Evolutionary conservation across 2,888 invertebrate species (phyloP).

Genomic region (Mesoligia furuncula): DNA sequence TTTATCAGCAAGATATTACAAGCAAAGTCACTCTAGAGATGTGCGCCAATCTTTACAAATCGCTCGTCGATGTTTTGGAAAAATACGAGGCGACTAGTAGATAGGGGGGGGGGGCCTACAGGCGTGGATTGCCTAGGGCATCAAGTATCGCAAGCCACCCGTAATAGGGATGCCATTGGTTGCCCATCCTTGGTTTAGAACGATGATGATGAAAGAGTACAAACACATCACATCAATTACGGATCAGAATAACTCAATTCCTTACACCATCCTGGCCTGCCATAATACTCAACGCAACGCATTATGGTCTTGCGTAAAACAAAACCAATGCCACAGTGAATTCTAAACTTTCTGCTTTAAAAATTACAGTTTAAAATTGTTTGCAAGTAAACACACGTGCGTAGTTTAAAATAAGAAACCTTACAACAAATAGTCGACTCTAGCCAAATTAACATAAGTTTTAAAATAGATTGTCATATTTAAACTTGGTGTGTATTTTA

Average conservation of each 20-base stretch:
- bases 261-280: constrained; percentile 48
- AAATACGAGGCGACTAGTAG: too few species aligned
- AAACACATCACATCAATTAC: constrained; percentile 8
- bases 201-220: constrained; percentile 1
- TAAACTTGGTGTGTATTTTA: constrained; percentile 6
- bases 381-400: constrained; percentile 6
- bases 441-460: not conserved
- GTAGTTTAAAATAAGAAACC: constrained; percentile 3
- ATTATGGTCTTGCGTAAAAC: constrained; percentile 43
- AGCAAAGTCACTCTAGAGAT: too few species aligned
- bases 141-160: not conserved
- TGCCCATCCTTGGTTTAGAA: constrained; percentile 14
- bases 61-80: too few species aligned
- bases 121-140: too few species aligned
- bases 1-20: too few species aligned
- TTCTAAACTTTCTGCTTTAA: not conserved
- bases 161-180: not conserved
- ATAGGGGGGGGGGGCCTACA: too few species aligned
- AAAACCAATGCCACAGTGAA: constrained; percentile 19
- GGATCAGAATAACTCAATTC: constrained; percentile 40
- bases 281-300: constrained; percentile 35
- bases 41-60: too few species aligned
- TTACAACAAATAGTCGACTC: constrained; percentile 1
- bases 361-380: constrained; percentile 8
- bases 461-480: constrained; percentile 30